Evolutionary conservation across 2,113 vertebrate species (phyloP).

Genomic region (Galemys pyrenaicus): DNA sequence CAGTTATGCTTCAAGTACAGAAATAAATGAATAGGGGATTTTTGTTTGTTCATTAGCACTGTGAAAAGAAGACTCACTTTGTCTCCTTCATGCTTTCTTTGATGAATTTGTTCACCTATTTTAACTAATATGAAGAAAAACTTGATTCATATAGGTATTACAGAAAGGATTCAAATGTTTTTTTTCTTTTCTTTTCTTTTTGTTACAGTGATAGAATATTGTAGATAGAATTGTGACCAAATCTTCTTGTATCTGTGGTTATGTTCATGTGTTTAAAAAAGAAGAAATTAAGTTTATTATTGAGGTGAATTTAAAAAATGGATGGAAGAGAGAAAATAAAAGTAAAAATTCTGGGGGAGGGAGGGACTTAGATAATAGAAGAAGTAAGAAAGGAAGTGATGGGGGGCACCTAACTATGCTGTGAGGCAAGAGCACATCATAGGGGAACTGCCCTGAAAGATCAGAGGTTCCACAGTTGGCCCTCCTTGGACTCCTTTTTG

Average conservation of each 20-base stretch:
- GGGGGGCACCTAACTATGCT: too few species aligned
- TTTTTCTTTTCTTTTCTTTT: background rate
- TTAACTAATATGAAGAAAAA: background rate
- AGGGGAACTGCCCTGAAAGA: too few species aligned
- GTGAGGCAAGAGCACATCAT: too few species aligned
- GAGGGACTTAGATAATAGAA: background rate
- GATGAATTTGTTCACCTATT: background rate
- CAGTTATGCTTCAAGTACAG: background rate
- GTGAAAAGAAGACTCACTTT: background rate
- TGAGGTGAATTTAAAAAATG: background rate
- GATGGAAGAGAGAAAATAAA: background rate
- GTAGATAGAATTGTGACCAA: background rate
- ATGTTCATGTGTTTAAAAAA: background rate
- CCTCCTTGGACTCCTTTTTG: too few species aligned
- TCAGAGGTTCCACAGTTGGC: too few species aligned
- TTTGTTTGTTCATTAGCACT: slow-evolving; percentile 42
- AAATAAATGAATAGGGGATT: slow-evolving; percentile 8
- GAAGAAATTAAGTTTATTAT: background rate
- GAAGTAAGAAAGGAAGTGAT: fast-evolving
- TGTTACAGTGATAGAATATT: background rate
- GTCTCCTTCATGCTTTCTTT: background rate
- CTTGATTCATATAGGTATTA: background rate
- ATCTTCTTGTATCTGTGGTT: background rate
- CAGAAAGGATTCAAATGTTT: background rate
- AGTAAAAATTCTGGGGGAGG: background rate